A percentile compares a stretch with the other conserved stretches of the same genome.
phyloP scores from a whole-genome alignment of 2,888 invertebrate genomes.

The Eretmocerus hayati region DNA sequence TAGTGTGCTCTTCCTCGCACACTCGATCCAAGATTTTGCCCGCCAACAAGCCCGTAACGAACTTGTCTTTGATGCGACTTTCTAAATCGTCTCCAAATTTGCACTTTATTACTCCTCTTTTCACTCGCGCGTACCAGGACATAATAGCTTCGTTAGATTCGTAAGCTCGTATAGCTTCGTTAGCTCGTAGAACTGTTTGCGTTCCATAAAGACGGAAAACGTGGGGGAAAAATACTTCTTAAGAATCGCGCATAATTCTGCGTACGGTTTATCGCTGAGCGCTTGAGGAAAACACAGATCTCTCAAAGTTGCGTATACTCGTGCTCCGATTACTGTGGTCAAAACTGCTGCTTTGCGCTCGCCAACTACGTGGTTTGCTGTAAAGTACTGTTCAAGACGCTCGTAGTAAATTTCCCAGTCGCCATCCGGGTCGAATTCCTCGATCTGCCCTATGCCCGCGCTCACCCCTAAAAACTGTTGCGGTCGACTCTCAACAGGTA shows the following conservation, averaged over 20 bases:
- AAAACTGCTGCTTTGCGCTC: constrained; percentile 15
- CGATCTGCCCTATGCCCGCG: constrained; percentile 15
- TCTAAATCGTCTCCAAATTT: constrained; percentile 16
- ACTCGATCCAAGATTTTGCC: constrained; percentile 16
- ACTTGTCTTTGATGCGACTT: constrained; percentile 26
- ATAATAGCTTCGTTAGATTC: constrained; percentile 18
- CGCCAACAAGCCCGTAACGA: constrained; percentile 14
- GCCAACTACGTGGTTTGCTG: constrained; percentile 12
- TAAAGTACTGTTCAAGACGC: constrained; percentile 17
- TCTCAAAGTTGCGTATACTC: constrained; percentile 19
- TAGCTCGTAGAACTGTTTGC: constrained; percentile 23
- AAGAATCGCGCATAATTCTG: constrained; percentile 20
- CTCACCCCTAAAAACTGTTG: no score
- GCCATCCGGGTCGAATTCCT: constrained; percentile 17
- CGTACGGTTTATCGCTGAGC: constrained; percentile 15
- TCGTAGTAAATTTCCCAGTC: constrained; percentile 19
- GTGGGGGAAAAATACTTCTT: constrained; percentile 21
- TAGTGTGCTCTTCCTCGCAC: neutral
- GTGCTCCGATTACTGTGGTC: constrained; percentile 17
- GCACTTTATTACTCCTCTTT: constrained; percentile 23
- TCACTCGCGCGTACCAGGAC: constrained; percentile 29
- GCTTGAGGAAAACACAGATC: constrained; percentile 20
- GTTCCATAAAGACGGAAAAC: constrained; percentile 18
- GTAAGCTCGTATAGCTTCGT: constrained; percentile 28
- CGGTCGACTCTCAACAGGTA: no score